Evolutionary conservation across 1,140 invertebrate genomes (phyloP).

Genomic region (Monomorium pharaonis): DNA sequence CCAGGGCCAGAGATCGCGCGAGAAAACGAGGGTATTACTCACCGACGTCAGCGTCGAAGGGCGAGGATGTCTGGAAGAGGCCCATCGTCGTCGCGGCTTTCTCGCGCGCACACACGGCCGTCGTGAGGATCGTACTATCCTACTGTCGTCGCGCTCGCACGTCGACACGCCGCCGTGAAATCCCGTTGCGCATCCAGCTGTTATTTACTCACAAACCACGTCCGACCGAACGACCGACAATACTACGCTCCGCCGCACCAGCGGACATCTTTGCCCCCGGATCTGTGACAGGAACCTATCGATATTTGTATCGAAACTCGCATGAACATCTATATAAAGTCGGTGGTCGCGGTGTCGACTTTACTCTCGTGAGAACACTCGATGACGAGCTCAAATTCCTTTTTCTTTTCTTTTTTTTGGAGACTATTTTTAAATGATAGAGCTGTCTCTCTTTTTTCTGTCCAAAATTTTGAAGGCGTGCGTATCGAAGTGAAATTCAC

Average conservation of each 20-base stretch:
- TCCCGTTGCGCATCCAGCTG: slow-evolving; percentile 74
- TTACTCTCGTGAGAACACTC: no score
- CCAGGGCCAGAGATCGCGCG: background rate
- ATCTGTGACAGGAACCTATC: slow-evolving; percentile 51
- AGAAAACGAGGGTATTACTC: slow-evolving; percentile 74
- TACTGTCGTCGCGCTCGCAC: slow-evolving; percentile 34
- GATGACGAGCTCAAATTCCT: no score
- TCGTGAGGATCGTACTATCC: background rate
- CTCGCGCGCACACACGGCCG: background rate
- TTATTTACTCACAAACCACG: slow-evolving; percentile 78
- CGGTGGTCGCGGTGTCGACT: no score
- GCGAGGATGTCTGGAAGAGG: slow-evolving; percentile 88
- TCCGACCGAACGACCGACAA: slow-evolving; percentile 78
- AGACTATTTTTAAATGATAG: no score
- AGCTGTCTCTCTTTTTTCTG: no score
- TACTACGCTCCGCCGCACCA: slow-evolving; percentile 73
- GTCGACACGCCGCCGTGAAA: slow-evolving; percentile 63
- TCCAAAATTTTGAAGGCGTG: no score
- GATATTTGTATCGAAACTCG: background rate
- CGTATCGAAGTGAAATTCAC: no score
- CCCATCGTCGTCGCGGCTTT: slow-evolving; percentile 84
- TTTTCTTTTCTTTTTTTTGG: no score
- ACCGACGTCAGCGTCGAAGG: slow-evolving; percentile 92
- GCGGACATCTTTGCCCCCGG: slow-evolving; percentile 77
- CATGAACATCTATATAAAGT: no score